phyloP scores from a whole-genome alignment of 1,140 invertebrate genomes.

The Papilio helenus region DNA sequence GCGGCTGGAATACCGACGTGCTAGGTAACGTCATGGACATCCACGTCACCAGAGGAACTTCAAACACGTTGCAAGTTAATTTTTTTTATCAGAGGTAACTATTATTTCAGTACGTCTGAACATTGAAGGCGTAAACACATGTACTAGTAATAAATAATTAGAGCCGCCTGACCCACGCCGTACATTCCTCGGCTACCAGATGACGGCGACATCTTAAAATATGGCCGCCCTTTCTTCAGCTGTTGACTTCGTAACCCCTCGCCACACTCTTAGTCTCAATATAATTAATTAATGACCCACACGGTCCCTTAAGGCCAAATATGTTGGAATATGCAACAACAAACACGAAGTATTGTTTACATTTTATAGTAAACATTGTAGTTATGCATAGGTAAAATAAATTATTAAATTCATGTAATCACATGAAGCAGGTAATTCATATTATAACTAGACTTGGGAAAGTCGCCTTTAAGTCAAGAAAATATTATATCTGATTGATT shows the following conservation, averaged over 20 bases:
- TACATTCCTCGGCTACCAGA: conserved; percentile 71
- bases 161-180: conserved; percentile 57
- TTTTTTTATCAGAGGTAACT: not conserved
- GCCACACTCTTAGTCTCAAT: conserved; percentile 57
- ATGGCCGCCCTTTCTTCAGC: conserved; percentile 77
- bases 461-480: not conserved
- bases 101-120: not conserved
- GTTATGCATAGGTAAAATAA: not conserved
- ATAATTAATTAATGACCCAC: conserved; percentile 81
- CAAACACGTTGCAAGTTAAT: not conserved
- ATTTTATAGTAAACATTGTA: conserved; percentile 3
- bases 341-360: conserved; percentile 31
- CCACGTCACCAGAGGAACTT: too few relatives aligned
- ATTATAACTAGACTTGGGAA: not conserved
- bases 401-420: not conserved
- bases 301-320: conserved; percentile 55
- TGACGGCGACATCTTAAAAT: conserved; percentile 80
- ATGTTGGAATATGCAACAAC: conserved; percentile 36
- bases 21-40: too few relatives aligned
- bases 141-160: conserved; percentile 69
- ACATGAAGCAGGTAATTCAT: not conserved
- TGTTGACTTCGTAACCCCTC: conserved; percentile 62
- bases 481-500: not conserved
- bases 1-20: too few relatives aligned
- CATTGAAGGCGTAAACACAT: conserved; percentile 35